A percentile compares a stretch with the other conserved stretches of the same genome.
These are phyloP conservation scores for Cnemophilus loriae DNA, from an alignment of 2,113 vertebrate genomes.

Conservation along the genomic window DNA sequence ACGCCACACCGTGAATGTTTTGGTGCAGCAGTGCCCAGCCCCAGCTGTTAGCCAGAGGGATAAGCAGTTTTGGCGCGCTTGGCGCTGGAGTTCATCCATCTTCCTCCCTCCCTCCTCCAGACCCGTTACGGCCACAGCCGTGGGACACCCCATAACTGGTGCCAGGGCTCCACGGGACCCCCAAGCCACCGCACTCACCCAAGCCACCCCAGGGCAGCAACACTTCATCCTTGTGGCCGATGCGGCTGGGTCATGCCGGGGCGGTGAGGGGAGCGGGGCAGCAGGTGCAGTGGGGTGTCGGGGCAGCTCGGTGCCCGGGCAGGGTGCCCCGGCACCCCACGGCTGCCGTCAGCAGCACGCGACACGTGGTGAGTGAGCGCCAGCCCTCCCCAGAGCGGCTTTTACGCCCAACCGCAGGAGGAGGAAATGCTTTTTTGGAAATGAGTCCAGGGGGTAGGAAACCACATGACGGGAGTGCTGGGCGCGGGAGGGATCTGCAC, in stretches of 20 bases:
- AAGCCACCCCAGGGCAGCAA: neutral
- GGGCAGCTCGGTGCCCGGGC: neutral
- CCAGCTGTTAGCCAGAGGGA: neutral
- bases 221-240: constrained; percentile 24
- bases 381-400: neutral
- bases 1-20: accelerated
- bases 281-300: neutral
- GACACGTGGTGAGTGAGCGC: neutral
- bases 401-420: neutral
- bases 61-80: accelerated
- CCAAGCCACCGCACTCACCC: constrained; percentile 3
- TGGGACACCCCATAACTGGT: neutral
- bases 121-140: neutral
- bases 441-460: neutral
- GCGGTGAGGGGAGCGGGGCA: neutral
- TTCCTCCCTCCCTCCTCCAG: neutral
- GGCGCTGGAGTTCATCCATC: neutral
- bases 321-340: neutral
- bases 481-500: neutral
- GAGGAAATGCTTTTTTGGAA: constrained; percentile 63
- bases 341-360: neutral
- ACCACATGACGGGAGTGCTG: neutral
- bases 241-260: neutral
- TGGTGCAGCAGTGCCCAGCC: neutral
- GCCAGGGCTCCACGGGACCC: neutral